A percentile compares a stretch with the other conserved stretches of the same genome.
These are phyloP conservation scores for Ichneumon xanthorius DNA, from an alignment of 2,888 invertebrate genomes.

Conservation along the genomic window DNA sequence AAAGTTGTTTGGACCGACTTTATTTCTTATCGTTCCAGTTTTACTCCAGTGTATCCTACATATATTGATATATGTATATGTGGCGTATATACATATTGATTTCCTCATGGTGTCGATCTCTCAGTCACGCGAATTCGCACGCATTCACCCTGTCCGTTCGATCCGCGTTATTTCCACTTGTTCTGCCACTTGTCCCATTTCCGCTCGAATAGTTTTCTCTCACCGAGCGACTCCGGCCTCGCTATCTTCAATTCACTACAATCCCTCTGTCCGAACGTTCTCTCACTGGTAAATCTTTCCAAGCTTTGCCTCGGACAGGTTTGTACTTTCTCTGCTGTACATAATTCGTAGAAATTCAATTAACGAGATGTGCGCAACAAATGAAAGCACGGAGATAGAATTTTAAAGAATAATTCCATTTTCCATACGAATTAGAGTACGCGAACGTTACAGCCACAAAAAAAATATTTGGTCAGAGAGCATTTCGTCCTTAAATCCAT, in stretches of 20 bases:
- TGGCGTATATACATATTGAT: neutral
- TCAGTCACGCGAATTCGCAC: neutral
- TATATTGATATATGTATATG: neutral
- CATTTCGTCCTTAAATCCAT: neutral
- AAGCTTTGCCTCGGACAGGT: neutral
- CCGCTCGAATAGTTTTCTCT: constrained; percentile 58
- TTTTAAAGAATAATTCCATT: neutral
- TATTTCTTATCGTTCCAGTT: too few relatives aligned
- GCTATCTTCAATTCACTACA: constrained; percentile 44
- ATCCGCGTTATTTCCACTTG: constrained; percentile 66
- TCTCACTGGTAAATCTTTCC: constrained; percentile 3
- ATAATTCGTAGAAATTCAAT: constrained; percentile 19
- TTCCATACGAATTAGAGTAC: neutral
- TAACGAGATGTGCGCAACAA: neutral
- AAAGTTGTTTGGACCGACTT: too few relatives aligned
- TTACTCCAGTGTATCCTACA: neutral
- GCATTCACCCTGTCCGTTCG: constrained; percentile 49
- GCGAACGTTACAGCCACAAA: neutral
- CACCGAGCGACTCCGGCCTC: constrained; percentile 13
- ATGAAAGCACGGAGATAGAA: neutral
- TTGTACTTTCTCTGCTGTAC: neutral
- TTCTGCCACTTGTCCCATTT: constrained; percentile 59
- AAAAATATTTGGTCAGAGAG: neutral
- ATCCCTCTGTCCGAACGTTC: constrained; percentile 46
- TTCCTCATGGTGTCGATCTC: neutral